Base-by-base conservation (phyloP, 2,888 invertebrate species). In the Abrostola tripartita region DNA sequence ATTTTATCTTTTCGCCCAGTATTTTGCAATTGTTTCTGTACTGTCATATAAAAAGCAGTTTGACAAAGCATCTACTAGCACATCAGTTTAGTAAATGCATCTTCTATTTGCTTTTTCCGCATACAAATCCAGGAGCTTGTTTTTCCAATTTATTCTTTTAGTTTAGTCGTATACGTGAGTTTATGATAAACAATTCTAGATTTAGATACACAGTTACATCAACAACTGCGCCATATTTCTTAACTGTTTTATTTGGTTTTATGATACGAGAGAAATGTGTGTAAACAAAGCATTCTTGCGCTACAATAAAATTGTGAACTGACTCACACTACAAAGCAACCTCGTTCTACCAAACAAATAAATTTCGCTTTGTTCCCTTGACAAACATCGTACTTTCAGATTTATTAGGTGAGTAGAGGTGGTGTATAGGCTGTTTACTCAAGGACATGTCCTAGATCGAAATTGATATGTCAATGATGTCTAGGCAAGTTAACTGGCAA, bases 281-380 rank as follows among this genome's bases (percentile, higher is more conserved):
- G 44, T 47, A 47, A 47, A 47, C 44, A 47, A 24, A 14, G 44
- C 14, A 24, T 24, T 14, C 14, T 14, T 47, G 44, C 6, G 44
- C 8, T 24, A 47, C 44, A 47, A 14, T 47, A 47, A 47, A 44
- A 24, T 8, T 47, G 49, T 52, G 41, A 57, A 44, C 41, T 44
- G 56, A 51, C 44, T 11, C 65, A 7, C 40, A 9, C 1, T 24
- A 4, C 24, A 24, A 50, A 7, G 42, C n/a, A 50, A 24, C 53
- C 68, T 68, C 53, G 57, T 5, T 47, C 65, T 35, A 41, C 44
- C 57, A 65, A 71, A 71, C 44, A 57, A 57, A 60, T 44, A 12
- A 53, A 56, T 59, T 9, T 60, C 7, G 35, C 57, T 61, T 61
- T 47, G 40, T 41, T 70, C 14, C 14, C 40, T 54, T 58, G 60